Evolutionary conservation across 1,140 invertebrate species (phyloP), one percentile per base, ranked within the genome.

Genomic region (Pteromalus puparum): DNA sequence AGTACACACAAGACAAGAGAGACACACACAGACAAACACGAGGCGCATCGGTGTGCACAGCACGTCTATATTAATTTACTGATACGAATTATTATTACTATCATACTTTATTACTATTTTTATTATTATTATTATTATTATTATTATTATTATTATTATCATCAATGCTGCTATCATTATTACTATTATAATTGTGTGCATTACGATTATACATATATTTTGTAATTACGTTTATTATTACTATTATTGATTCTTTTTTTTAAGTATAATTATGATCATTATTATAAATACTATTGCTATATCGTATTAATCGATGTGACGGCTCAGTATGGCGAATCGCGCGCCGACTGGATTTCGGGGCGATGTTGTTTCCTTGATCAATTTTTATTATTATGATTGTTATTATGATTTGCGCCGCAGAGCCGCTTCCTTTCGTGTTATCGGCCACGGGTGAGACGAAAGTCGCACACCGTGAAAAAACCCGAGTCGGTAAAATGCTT

Each of bases 61-160:
- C 88, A 88, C 88, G 86, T 87, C 87, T 87, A 85, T 88, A 85
- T 88, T 89, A 86, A 88, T 90, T 61, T 61, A 61, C 18, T n/a
- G 53, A 61, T 61, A 34, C 2, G 30, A 75, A 82, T 82, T 53
- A 28, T 73, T 53, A 42, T 79, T 61, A 6, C 86, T 84, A 82
- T 87, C 86, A 68, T 87, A 77, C 86, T 85, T 86, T 88, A 86
- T 84, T 86, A 84, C 85, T 82, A 83, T 86, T 86, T 87, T 90
- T 86, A 82, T 79, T 81, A 76, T 21, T 67, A 82, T 46, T 68
- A 46, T 28, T 28, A 26, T 72, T n/a, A n/a, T n/a, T n/a, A n/a
- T n/a, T n/a, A n/a, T n/a, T n/a, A n/a, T n/a, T n/a, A n/a, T n/a
- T 46, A 26, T 28, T 53, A 81, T 75, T 85, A 81, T 26, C 34